phyloP scores from a whole-genome alignment of 2,888 invertebrate genomes.

The Cecidostiba fungosa region DNA sequence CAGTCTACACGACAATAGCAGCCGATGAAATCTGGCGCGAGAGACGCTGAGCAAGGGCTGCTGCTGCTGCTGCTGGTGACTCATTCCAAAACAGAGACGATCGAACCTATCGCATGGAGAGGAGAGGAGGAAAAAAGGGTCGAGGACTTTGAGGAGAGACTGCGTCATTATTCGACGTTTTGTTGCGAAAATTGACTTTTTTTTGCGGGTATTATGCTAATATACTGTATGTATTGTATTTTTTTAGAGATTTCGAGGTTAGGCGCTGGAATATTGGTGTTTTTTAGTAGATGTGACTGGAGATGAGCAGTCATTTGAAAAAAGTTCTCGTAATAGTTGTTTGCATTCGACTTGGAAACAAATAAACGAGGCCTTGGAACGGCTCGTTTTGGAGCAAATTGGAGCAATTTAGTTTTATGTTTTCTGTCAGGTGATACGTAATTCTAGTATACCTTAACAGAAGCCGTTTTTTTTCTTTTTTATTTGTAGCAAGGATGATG shows the following conservation, averaged over 20 bases:
- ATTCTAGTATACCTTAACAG: neutral
- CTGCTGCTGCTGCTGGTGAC: slow-evolving; percentile 25
- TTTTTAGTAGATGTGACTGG: no score
- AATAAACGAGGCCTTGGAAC: neutral
- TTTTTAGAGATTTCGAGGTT: no score
- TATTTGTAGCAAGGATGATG: neutral
- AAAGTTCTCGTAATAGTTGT: no score
- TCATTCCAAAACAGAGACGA: slow-evolving; percentile 50
- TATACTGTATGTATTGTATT: no score
- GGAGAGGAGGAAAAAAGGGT: slow-evolving; percentile 45
- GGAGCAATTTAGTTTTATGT: slow-evolving; percentile 4
- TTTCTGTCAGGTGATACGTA: neutral
- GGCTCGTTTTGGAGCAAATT: neutral
- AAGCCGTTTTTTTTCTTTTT: neutral
- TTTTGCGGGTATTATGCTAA: no score
- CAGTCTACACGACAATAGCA: neutral
- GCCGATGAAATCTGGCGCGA: slow-evolving; percentile 30
- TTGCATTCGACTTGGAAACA: neutral
- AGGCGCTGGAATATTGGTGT: no score
- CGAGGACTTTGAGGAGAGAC: slow-evolving; percentile 27
- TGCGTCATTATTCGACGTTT: neutral
- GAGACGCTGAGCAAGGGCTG: slow-evolving; percentile 29
- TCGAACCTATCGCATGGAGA: slow-evolving; percentile 23
- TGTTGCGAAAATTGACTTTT: no score
- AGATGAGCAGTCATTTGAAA: no score